These are phyloP conservation scores for Anser cygnoides DNA, from an alignment of 2,113 vertebrate genomes.

Conservation along the genomic window DNA sequence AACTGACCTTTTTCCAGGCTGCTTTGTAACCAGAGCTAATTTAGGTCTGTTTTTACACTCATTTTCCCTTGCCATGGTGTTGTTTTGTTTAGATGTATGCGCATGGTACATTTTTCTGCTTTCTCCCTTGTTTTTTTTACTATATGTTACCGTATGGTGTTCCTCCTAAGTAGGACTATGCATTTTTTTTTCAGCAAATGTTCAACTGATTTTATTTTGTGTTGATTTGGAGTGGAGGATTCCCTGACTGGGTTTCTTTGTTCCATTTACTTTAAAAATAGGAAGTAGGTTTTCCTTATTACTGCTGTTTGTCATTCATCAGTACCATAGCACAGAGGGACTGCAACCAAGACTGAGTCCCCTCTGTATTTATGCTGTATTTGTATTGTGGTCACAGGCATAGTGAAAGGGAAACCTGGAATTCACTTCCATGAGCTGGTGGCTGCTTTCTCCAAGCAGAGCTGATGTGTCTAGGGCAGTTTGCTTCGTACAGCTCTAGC, in stretches of 20 bases:
- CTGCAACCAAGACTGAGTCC: not conserved
- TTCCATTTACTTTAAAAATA: not conserved
- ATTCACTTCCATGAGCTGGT: not conserved
- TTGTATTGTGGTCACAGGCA: not conserved
- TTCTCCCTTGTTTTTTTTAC: not conserved
- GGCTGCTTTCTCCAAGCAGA: not conserved
- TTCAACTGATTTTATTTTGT: not conserved
- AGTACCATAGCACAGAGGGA: not conserved
- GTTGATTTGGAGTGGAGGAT: not conserved
- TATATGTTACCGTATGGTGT: not conserved
- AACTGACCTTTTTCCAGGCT: not conserved
- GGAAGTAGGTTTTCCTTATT: not conserved
- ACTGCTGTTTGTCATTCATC: not conserved
- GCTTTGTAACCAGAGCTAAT: not conserved
- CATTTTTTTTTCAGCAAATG: not conserved
- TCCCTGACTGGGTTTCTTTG: not conserved
- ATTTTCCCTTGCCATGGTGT: not conserved
- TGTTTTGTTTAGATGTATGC: not conserved
- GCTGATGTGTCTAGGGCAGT: rapidly evolving
- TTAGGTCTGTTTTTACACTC: not conserved
- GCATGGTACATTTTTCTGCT: not conserved
- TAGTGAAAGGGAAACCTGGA: not conserved
- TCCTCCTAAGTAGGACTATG: not conserved
- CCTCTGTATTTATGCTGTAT: not conserved
- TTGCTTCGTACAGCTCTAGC: not conserved